Percentiles rank a stretch among this genome's conserved stretches.
phyloP scores from a whole-genome alignment of 1,140 invertebrate species.

The Saccostrea echinata region DNA sequence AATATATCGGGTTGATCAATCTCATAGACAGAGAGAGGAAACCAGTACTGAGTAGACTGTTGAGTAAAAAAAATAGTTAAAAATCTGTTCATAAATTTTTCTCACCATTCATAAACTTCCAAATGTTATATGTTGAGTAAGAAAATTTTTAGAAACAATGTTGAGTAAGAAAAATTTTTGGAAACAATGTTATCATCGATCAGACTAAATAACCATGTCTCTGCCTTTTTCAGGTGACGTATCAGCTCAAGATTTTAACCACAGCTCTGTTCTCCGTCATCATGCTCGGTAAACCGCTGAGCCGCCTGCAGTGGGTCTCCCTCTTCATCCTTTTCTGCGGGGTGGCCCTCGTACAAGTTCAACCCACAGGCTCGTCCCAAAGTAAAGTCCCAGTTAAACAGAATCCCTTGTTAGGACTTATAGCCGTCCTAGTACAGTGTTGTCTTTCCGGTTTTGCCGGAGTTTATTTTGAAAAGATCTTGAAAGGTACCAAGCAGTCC shows the following conservation, averaged over 20 bases:
- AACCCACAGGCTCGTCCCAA: conserved; percentile 49
- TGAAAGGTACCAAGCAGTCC: conserved; percentile 93
- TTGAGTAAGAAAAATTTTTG: too few relatives aligned
- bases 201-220: neutral
- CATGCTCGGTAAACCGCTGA: conserved; percentile 90
- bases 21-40: too few relatives aligned
- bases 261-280: conserved; percentile 98
- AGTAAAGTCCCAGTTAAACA: conserved; percentile 40
- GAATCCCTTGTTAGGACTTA: conserved; percentile 88
- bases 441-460: conserved; percentile 98
- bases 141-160: neutral
- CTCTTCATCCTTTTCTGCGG: conserved; percentile 91
- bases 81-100: too few relatives aligned
- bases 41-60: too few relatives aligned
- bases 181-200: neutral
- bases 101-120: too few relatives aligned
- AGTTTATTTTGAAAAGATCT: conserved; percentile 99
- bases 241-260: conserved; percentile 99
- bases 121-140: too few relatives aligned
- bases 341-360: conserved; percentile 85
- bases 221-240: conserved; percentile 89
- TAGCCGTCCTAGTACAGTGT: conserved; percentile 93
- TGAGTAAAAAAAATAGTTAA: too few relatives aligned
- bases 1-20: too few relatives aligned
- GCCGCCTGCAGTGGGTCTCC: conserved; percentile 92